Evolutionary conservation across 1,140 invertebrate species (phyloP).

Genomic region (Ostrea denselamellosa): DNA sequence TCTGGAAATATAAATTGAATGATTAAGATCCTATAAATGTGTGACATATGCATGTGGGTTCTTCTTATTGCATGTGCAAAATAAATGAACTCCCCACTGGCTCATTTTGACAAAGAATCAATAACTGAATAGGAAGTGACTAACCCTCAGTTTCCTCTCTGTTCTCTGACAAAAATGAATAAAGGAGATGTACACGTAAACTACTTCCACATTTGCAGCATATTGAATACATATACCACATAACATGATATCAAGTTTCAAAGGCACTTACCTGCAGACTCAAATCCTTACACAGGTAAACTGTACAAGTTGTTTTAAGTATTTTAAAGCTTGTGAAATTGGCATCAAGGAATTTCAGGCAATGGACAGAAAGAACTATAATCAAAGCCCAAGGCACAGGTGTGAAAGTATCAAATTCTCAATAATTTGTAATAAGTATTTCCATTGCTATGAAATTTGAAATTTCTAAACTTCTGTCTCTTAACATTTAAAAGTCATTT

Average conservation of each 20-base stretch:
- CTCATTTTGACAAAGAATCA: constrained; percentile 3
- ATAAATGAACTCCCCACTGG: constrained; percentile 8
- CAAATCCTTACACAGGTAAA: background rate
- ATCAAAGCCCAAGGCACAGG: background rate
- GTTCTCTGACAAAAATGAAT: background rate
- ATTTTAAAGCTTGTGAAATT: background rate
- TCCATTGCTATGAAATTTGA: constrained; percentile 7
- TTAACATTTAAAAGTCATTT: constrained; percentile 6
- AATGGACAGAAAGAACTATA: background rate
- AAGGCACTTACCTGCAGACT: background rate
- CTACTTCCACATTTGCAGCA: constrained; percentile 12
- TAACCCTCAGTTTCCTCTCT: constrained; percentile 11
- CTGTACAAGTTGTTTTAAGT: background rate
- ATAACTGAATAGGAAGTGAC: background rate
- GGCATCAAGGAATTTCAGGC: background rate
- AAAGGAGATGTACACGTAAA: background rate
- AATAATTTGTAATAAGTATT: constrained; percentile 22
- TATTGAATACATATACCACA: background rate
- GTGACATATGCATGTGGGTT: background rate
- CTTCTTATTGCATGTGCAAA: constrained; percentile 7
- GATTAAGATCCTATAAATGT: background rate
- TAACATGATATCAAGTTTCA: background rate
- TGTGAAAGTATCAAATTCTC: constrained; percentile 24
- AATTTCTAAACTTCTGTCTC: background rate
- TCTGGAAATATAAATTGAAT: background rate